Evolutionary conservation across 1,140 invertebrate species (phyloP), one percentile per base, ranked within the genome.

Genomic region (Thrips palmi): DNA sequence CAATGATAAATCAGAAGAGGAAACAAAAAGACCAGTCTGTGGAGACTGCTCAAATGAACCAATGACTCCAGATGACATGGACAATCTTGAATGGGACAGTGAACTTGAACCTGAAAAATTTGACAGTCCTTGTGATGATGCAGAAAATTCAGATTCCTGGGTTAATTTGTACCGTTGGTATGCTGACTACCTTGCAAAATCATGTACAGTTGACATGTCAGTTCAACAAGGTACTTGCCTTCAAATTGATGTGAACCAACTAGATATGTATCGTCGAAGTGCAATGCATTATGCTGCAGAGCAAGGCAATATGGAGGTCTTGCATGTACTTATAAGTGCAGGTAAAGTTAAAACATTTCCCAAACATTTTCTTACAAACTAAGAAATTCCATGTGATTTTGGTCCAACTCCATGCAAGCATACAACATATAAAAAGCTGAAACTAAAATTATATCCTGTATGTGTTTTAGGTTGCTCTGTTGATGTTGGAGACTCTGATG

Each of bases 271-370:
- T 39, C 53, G 66, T 17, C 56, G 64, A 19, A 63, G 61, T 31
- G 64, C 68, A 1, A 40, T 73, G 29, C 70, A 73, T 51, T 71
- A 72, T 55, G 67, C 69, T 15, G 62, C 69, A 19, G 58, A 58
- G 30, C 59, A 60, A 38, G 67, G 64, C 0, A 57, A 65, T 45
- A 41, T 56, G 14, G 63, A 69, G 31, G 63, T 67, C 45, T 55
- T 69, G 0, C 37, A 51, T 19, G 34, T 55, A 22, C 49, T 60
- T 15, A 42, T 56, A 12, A 45, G 49, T 43, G 50, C 55, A 47
- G 58, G 58, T 57, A 42, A 41, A 18, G 12, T 30, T 35, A n/a
- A 12, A 22, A 12, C 40, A 20, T 2, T 39, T 40, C 5, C 14
- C 17, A 32, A 6, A n/a, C 12, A 8, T 27, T 27, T 27, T 8